A percentile compares a stretch with the other conserved stretches of the same genome.
These are phyloP conservation scores for Diloba caeruleocephala DNA, from an alignment of 2,888 invertebrate genomes.

Conservation along the genomic window DNA sequence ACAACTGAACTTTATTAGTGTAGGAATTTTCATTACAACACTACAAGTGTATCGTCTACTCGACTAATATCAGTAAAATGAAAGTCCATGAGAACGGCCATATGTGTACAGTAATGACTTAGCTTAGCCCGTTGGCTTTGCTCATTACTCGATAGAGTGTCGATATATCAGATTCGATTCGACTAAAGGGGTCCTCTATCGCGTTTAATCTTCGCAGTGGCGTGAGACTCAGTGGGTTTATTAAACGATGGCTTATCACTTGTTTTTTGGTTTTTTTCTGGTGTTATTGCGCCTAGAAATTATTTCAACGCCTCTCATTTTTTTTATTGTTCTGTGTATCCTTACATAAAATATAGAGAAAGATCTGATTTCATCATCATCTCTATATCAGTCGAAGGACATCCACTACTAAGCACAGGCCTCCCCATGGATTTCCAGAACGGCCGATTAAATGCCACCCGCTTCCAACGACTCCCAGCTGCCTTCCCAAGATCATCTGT, in stretches of 20 bases:
- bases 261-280: slow-evolving; percentile 5
- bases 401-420: too few species aligned
- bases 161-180: slow-evolving; percentile 73
- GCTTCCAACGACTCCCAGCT: too few species aligned
- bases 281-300: slow-evolving; percentile 9
- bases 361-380: too few species aligned
- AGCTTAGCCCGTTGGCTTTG: slow-evolving; percentile 77
- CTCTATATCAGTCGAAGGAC: too few species aligned
- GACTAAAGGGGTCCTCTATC: slow-evolving; percentile 67
- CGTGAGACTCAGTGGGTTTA: slow-evolving; percentile 48
- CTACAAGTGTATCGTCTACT: slow-evolving; percentile 68
- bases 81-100: slow-evolving; percentile 79
- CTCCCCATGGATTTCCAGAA: too few species aligned
- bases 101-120: slow-evolving; percentile 72
- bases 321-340: too few species aligned
- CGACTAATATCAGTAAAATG: slow-evolving; percentile 73
- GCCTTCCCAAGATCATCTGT: too few species aligned
- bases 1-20: slow-evolving; percentile 66
- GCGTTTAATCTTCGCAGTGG: slow-evolving; percentile 62
- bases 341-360: too few species aligned
- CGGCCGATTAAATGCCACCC: too few species aligned
- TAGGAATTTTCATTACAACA: slow-evolving; percentile 78
- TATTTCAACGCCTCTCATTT: slow-evolving; percentile 8
- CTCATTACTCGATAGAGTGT: slow-evolving; percentile 81
- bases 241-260: slow-evolving; percentile 40